Evolutionary conservation across 2,888 invertebrate genomes (phyloP), one percentile per base, ranked within the genome.

Genomic region (Scaptomyza cyrtandrae): DNA sequence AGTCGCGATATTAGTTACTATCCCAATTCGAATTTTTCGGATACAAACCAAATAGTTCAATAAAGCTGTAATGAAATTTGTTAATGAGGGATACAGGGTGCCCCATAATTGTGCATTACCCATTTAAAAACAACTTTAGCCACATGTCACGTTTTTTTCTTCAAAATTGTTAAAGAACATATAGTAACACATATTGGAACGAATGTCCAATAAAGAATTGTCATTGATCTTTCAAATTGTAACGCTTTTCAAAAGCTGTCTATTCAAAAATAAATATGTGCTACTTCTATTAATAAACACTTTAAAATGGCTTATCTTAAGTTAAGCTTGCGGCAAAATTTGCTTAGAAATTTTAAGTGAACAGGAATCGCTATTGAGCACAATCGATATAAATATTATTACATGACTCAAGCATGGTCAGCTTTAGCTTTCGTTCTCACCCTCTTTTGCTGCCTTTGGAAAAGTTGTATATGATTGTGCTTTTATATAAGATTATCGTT

Each of bases 21-120:
- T 68, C 72, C 69, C 5, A 68, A 72, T 59, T 2, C 16, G 0
- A 37, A 5, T 35, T 55, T 31, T 11, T 4, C 43, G 0, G 69
- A 72, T 11, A 48, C n/a, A 0, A 3, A 29, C 1, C 11, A 0
- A 10, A 54, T 46, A 31, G 3, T 67, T n/a, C 10, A 53, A 48
- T 35, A 45, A 3, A n/a, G 6, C 9, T 27, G 5, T 13, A 10
- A 29, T 29, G 29, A 24, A 24, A 24, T 24, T 5, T 24, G 24
- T 24, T 24, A 1, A 3, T 19, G 19, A 19, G 19, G 19, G 1
- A 1, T 1, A 19, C 19, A 19, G 19, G 19, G 19, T 19, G 19
- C 19, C n/a, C n/a, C 19, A 19, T 19, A 19, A 19, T 19, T 19
- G 19, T 19, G 19, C 19, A 19, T 1, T 19, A 19, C 1, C 1